Base-by-base conservation (phyloP, 2,113 vertebrate species). In the Oncorhynchus nerka region DNA sequence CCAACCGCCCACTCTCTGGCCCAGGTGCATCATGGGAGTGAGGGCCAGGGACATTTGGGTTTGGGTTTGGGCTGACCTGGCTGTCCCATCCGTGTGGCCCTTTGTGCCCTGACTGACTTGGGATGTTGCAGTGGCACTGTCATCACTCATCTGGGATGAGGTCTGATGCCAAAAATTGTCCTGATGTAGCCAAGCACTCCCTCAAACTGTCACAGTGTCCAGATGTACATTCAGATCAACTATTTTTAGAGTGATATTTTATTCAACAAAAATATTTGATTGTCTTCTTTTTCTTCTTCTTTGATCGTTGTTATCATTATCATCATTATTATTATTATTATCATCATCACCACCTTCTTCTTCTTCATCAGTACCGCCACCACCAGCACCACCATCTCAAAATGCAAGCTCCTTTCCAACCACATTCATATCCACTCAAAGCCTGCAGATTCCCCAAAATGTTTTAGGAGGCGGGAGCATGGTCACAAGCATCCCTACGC, bases 211-310 rank as follows among this genome's bases (percentile, higher is more conserved):
- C 80, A 83, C 51, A 75, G 76, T 83, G 51, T 83, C 74, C 80
- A 73, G n/a, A 80, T 84, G 84, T 39, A 28, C 77, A 73, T 81
- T 86, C 73, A 78, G 72, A 89, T 82, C 71, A 71, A 26, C 64
- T 72, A 65, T 34, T 81, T 64, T 81, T 75, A 77, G 73, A 77
- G 73, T 66, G 77, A 83, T 79, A 77, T 62, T 71, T 70, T 71
- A 49, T 87, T 70, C 84, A 75, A 73, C 66, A 81, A 82, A 73
- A 79, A 65, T 22, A 9, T 7, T 65, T 4, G 11, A 30, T 30
- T 30, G 45, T 48, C 64, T 32, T 76, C 65, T 11, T 45, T 45
- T 45, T 45, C 8, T 9, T 9, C 8, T 11, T 45, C 2, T 45
- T 45, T 9, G 8, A 62, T 19, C 20, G 39, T 59, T 16, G 4